Evolutionary conservation across 1,140 invertebrate genomes (phyloP), one percentile per base, ranked within the genome.

Genomic region (Campoletis sonorensis): DNA sequence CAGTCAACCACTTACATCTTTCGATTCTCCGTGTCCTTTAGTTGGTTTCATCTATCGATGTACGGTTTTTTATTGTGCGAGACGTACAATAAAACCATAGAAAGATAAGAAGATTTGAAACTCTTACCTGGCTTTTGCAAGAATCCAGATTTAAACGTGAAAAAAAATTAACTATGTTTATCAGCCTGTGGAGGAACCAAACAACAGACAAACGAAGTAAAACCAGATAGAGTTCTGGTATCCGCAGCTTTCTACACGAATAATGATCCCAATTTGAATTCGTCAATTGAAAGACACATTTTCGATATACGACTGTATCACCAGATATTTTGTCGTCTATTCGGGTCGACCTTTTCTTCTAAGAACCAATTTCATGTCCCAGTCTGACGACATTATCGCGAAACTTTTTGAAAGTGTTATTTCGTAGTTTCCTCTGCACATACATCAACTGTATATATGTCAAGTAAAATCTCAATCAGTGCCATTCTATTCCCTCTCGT

Each of bases 81-180:
- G 79, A 79, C 76, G 51, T 81, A 83, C 82, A 81, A 83, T 83
- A 81, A 81, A 79, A 81, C 79, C 79, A 83, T 77, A 76, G 80
- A 81, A 77, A 80, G 80, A 81, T 83, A 83, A 83, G 82, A 83
- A 79, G 82, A 83, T 83, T 83, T 75, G 76, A 80, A 64, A 67
- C 75, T 45, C 8, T 45, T 11, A 11, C 11, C 61, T 76, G 79
- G 79, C 77, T 51, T 51, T 51, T 51, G 49, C 49, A 51, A 51
- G 10, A 51, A 18, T 10, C 49, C 1, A 13, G 49, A 51, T 51
- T 51, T 18, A 4, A n/a, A 2, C 49, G 10, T 33, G 3, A 33
- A 33, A 2, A 2, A 33, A 33, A 4, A 33, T 33, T 33, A n/a
- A n/a, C 7, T 33, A 33, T 33, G 30, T 33, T 33, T 7, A 33